These are phyloP conservation scores for Mesopsocus fuscifrons DNA, from an alignment of 2,888 invertebrate genomes.

Conservation along the genomic window DNA sequence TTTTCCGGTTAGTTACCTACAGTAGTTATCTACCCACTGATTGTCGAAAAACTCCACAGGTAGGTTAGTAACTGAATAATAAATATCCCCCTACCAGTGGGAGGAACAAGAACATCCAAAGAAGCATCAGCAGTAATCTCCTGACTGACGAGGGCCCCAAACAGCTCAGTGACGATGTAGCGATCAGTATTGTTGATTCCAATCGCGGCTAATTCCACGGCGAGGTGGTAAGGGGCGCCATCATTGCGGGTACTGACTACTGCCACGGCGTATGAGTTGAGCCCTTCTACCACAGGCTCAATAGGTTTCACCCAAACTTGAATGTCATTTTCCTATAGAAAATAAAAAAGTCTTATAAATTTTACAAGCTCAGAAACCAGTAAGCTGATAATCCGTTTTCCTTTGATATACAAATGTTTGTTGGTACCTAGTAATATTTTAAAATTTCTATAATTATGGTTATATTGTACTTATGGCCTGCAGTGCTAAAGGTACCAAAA, in stretches of 20 bases:
- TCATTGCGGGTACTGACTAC: constrained; percentile 31
- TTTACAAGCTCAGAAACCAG: too few relatives aligned
- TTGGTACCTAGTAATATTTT: too few relatives aligned
- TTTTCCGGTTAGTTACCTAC: too few relatives aligned
- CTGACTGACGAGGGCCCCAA: neutral
- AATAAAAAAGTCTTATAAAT: constrained; percentile 6
- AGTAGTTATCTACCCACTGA: too few relatives aligned
- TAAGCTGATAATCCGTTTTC: too few relatives aligned
- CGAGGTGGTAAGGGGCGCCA: constrained; percentile 26
- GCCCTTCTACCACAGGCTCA: constrained; percentile 26
- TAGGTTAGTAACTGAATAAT: too few relatives aligned
- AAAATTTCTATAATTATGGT: too few relatives aligned
- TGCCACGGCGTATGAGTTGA: constrained; percentile 34
- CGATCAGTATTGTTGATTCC: constrained; percentile 22
- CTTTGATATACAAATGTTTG: too few relatives aligned
- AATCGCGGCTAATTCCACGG: constrained; percentile 21
- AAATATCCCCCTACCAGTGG: neutral
- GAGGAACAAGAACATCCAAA: neutral
- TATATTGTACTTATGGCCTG: too few relatives aligned
- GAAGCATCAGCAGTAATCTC: neutral
- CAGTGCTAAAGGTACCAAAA: too few relatives aligned
- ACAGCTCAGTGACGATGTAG: constrained; percentile 20
- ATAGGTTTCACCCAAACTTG: constrained; percentile 39
- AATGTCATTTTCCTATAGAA: constrained; percentile 20
- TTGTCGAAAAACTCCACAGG: too few relatives aligned